Base-by-base conservation (phyloP, 2,888 invertebrate species). In the Hybos culiciformis region DNA sequence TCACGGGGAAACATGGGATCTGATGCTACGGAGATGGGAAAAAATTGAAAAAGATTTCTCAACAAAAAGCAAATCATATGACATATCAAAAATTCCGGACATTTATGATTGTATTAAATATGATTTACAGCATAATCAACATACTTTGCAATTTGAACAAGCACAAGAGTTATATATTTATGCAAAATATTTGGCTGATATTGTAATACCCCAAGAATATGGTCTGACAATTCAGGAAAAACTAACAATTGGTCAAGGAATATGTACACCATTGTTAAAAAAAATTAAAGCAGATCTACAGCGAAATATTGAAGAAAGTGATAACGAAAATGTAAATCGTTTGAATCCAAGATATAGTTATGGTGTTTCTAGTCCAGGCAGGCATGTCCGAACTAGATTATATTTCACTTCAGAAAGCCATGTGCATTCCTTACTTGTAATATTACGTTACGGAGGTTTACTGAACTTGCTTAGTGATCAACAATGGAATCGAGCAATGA, bases 371-470 rank as follows among this genome's bases (percentile, higher is more conserved):
- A 93, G 94, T 57, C 98, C 98, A 20, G 93, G 96, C 37, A 75
- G 98, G 34, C 97, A 98, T 70, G 98, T 98, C 20, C 77, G 97
- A 50, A 98, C 97, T 7, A 77, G 98, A n/a, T 74, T 99, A 33
- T 99, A 99, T 70, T 99, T 98, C 67, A 99, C 98, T 3, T 96
- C 94, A 63, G 98, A 98, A 71, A 93, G 93, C 61, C 98, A 99
- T 69, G 92, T 98, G 48, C 98, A 99, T 69, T 97, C 96, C 9
- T 70, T 99, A 48, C 77, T 99, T 50, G 97, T 96, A 4, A 88
- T 97, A 46, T 74, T 99, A 40, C 75, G 96, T 50, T 92, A 85
- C 63, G 96, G 96, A 11, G 92, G 90, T 18, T 68, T 96, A 42
- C 70, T 91, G 9, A 84, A 90, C 65, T 90, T 87, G 32, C 62